Evolutionary conservation across 2,113 vertebrate genomes (phyloP), one percentile per base, ranked within the genome.

Genomic region (Bambusicola thoracicus): DNA sequence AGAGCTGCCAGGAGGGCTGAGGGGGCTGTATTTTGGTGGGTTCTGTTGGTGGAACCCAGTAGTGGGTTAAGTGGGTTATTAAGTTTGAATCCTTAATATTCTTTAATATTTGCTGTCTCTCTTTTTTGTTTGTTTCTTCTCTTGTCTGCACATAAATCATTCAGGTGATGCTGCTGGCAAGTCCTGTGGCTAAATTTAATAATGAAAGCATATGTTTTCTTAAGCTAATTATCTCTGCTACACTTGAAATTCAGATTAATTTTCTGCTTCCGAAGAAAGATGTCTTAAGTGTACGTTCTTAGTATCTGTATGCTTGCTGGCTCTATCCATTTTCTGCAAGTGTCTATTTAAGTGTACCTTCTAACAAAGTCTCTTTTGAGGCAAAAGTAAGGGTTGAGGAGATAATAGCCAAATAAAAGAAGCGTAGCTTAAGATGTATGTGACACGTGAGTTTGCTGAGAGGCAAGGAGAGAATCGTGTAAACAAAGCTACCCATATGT

Each of bases 151-250:
- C 81, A 88, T 94, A 92, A 95, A 93, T 96, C 79, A 91, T n/a
- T 46, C 4, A 11, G 72, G 65, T 86, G 85, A 89, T 83, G 80
- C 40, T 81, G 40, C 76, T 91, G 94, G 78, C 41, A 79, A 66
- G 46, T 81, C 55, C 90, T 46, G 66, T 77, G 48, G 67, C 25
- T 86, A 53, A 89, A 93, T 62, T 90, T 89, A 93, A 81, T 95
- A 66, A 77, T 63, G 73, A 73, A 94, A 73, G 27, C 41, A 25
- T 83, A 17, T 36, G 30, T 73, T 55, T 88, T 86, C 81, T 79
- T 84, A 7, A 94, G 63, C 62, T 96, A 92, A 95, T 92, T 92
- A 85, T 89, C n/a, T 79, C 80, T 89, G 25, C 25, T 19, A 66
- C 61, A 48, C 49, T 92, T 67, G 91, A 97, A 92, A 91, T 46